Base-by-base conservation (phyloP, 2,113 vertebrate species). In the Jacana jacana region DNA sequence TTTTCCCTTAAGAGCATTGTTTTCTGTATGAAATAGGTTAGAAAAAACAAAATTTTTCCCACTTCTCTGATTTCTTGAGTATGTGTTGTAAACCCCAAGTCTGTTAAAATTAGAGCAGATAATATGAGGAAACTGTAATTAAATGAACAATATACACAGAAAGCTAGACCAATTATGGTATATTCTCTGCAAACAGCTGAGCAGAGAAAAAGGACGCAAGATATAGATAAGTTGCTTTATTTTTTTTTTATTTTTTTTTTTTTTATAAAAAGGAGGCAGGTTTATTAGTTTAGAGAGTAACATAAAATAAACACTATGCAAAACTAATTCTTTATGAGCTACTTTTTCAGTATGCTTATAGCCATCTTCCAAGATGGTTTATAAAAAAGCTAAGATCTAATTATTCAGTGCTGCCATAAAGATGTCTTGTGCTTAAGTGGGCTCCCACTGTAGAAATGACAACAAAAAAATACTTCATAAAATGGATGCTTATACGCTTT, bases 51-150 rank as follows among this genome's bases (percentile, higher is more conserved):
- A n/a, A 4, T 8, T 88, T 83, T 86, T 77, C 39, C 72, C 73
- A 30, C 15, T 58, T 35, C 33, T 66, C 30, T 70, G 27, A 33
- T 90, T 93, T 72, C 68, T 70, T 90, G 64, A 90, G 28, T 40
- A 49, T 25, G 14, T 55, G 25, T 66, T 49, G 40, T 63, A 94
- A 93, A 81, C 16, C 23, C 13, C 13, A 46, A 80, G 42, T 91
- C 64, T 91, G 68, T 48, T 70, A 57, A 33, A 91, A 93, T 86
- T 88, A 60, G 19, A 85, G 54, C 25, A 77, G 78, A 73, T 89
- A 77, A 89, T 85, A 89, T 70, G 87, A 90, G n/a, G 66, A 81
- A 89, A 68, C 48, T 88, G 63, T 94, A 93, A 95, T 91, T 91
- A 95, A 88, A 82, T 93, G 64, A 89, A 55, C 40, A 70, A 70